Percentiles rank a stretch among this genome's conserved stretches.
Conservation (phyloP, 2,113 vertebrate genomes). For the Forbesichthys agassizii region DNA sequence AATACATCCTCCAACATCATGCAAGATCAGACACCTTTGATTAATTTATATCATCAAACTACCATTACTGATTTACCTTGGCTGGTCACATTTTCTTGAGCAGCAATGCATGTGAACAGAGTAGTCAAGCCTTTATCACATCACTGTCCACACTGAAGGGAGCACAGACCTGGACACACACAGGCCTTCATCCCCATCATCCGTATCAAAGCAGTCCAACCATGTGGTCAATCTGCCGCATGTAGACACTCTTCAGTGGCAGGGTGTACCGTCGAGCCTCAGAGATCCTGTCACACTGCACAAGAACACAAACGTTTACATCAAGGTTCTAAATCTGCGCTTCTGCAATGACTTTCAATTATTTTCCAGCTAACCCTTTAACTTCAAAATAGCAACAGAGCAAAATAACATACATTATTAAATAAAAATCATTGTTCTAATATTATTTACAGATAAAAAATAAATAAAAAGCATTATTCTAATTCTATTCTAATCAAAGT, state of each 20-base stretch:
- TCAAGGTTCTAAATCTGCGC: too few relatives aligned
- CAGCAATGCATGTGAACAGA: not conserved
- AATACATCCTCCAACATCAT: too few relatives aligned
- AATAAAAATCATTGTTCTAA: too few relatives aligned
- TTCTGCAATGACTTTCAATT: too few relatives aligned
- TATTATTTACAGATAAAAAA: too few relatives aligned
- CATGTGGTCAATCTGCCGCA: conserved; percentile 98
- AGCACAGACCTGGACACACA: not conserved
- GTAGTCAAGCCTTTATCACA: conserved; percentile 12
- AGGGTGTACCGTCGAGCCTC: conserved; percentile 88
- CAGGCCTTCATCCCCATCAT: not conserved
- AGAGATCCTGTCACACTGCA: conserved; percentile 88
- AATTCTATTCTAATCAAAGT: too few relatives aligned
- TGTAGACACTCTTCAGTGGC: conserved; percentile 95
- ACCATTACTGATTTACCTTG: conserved; percentile 3
- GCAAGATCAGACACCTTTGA: conserved; percentile 2
- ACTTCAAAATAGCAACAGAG: too few relatives aligned
- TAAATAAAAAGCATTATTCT: too few relatives aligned
- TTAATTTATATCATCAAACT: conserved; percentile 23
- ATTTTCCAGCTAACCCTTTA: too few relatives aligned
- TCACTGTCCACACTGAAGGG: conserved; percentile 8
- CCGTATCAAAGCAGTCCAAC: conserved; percentile 87
- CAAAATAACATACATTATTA: too few relatives aligned
- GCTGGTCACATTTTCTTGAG: conserved; percentile 26
- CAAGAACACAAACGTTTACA: not conserved